A percentile compares a stretch with the other conserved stretches of the same genome.
Conservation (phyloP, 2,888 invertebrate species). For the Trachelus iudaicus region DNA sequence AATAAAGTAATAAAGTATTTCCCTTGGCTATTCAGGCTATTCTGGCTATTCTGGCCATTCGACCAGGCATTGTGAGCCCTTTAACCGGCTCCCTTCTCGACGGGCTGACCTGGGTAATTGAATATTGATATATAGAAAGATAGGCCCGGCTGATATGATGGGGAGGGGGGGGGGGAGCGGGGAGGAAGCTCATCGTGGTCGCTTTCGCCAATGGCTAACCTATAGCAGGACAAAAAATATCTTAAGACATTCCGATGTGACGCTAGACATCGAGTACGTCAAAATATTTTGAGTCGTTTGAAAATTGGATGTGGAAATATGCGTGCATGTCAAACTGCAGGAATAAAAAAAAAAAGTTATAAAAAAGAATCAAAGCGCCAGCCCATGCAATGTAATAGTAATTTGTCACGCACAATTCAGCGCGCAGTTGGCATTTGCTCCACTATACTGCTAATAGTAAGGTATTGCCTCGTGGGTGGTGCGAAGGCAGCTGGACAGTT, state of each 20-base stretch:
- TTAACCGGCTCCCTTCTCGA: conserved; percentile 36
- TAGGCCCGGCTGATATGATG: conserved; percentile 39
- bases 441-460: background rate
- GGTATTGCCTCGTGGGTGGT: background rate
- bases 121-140: conserved; percentile 55
- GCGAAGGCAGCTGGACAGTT: background rate
- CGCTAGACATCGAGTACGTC: background rate
- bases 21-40: conserved; percentile 26
- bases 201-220: background rate
- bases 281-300: background rate
- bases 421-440: background rate
- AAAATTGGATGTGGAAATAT: too few relatives aligned
- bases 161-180: background rate
- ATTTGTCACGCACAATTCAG: background rate
- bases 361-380: background rate
- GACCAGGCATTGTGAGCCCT: conserved; percentile 33
- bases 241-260: background rate
- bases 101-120: conserved; percentile 41
- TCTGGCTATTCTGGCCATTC: conserved; percentile 9
- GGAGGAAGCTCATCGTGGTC: background rate
- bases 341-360: too few relatives aligned
- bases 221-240: background rate
- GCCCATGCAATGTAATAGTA: background rate
- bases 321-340: too few relatives aligned
- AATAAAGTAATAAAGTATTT: conserved; percentile 41